Evolutionary conservation across 1,140 invertebrate species (phyloP), one percentile per base, ranked within the genome.

Genomic region (Drepana arcuata): DNA sequence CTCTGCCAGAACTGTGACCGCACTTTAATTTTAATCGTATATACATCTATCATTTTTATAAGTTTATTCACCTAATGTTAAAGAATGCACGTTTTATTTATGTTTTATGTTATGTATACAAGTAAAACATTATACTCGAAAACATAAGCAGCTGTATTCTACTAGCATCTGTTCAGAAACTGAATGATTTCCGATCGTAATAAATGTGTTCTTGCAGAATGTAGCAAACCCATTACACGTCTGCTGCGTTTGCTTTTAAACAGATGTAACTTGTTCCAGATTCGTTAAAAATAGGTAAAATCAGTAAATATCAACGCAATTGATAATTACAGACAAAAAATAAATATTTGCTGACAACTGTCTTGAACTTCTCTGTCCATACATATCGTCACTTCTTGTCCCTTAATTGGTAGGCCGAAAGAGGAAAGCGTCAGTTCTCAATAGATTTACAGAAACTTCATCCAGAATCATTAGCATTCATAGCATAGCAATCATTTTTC

Each of bases 171-270:
- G 47, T 48, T 64, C 57, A 44, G 26, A 54, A 44, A 27, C 42
- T 48, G 42, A 55, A 53, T 57, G 56, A 59, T 70, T 64, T 61
- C 59, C 56, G 55, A 61, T 48, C 16, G 52, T 48, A 56, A 63
- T 66, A 63, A 63, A 69, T 51, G 36, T 53, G 32, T 41, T 38
- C 44, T 51, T 52, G 40, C 33, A 33, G 42, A 45, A 45, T 51
- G 41, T 60, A 49, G 50, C 45, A 51, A 56, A 52, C 43, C 45
- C 49, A 48, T 54, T 49, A 56, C 31, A 36, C 40, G 56, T 53
- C 54, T 52, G 39, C 43, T 47, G 35, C 36, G 51, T 40, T 47
- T 43, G 38, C 43, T 60, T 62, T 50, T 42, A 40, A 66, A 66
- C 66, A 70, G 62, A 64, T 61, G 62, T 45, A 56, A 43, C 33